A percentile compares a stretch with the other conserved stretches of the same genome.
Evolutionary conservation across 2,888 invertebrate species (phyloP).

Genomic region (Hypena proboscidalis): DNA sequence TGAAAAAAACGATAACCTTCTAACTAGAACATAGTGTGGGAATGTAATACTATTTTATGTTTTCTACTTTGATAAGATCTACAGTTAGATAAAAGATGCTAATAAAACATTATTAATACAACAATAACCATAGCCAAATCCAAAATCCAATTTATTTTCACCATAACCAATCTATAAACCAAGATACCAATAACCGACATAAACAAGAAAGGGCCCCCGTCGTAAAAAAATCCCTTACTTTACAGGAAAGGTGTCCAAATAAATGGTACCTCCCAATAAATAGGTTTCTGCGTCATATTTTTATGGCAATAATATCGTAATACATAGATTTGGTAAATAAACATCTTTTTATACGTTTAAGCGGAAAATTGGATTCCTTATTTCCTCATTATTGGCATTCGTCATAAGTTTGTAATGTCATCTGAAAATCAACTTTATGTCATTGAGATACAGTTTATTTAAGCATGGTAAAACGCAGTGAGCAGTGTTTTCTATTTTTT

Average conservation of each 20-base stretch:
- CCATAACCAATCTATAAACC: conserved; percentile 1
- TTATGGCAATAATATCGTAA: conserved; percentile 7
- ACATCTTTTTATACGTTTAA: conserved; percentile 28
- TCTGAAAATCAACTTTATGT: too few species aligned
- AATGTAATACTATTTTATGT: too few species aligned
- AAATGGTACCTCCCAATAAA: background rate
- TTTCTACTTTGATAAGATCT: too few species aligned
- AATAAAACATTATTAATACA: too few species aligned
- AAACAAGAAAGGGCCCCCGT: background rate
- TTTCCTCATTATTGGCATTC: conserved; percentile 25
- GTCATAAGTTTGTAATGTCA: background rate
- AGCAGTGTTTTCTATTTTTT: too few species aligned
- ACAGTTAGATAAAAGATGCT: too few species aligned
- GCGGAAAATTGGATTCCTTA: conserved; percentile 36
- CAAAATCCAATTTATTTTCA: background rate
- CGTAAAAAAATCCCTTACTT: conserved; percentile 15
- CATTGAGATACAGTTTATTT: too few species aligned
- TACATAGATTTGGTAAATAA: conserved; percentile 28
- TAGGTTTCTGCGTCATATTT: background rate
- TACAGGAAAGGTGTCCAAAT: conserved; percentile 9
- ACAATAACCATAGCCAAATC: too few species aligned
- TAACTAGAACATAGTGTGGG: too few species aligned
- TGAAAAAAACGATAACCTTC: too few species aligned
- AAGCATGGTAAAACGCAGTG: too few species aligned
- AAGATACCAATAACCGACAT: conserved; percentile 6